Evolutionary conservation across 2,797 vertebrate species (phyloP), one percentile per base, ranked within the genome.

Genomic region (Todus mexicanus): DNA sequence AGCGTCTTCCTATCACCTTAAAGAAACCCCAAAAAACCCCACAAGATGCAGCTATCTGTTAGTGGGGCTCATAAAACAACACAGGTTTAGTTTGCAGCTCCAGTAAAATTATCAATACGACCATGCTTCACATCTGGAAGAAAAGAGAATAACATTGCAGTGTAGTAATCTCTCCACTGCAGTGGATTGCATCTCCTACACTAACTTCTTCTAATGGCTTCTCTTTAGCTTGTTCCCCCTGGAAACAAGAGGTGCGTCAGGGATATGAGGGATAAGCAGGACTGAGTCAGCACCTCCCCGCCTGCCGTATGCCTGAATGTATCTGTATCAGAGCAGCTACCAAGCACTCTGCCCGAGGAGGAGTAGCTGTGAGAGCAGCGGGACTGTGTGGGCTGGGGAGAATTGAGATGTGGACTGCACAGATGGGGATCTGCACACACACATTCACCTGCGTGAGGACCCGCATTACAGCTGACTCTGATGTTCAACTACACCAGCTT

Each of bases 261-360:
- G 21, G 48, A 50, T 2, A 26, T 1, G 5, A 73, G 17, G 29
- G n/a, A 38, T 66, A 81, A 77, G 82, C 54, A 35, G 74, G 9
- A 1, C 4, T 51, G 54, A 68, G 29, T 65, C 53, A n/a, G 42
- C 1, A 37, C 53, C 1, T 2, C 37, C 23, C 53, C n/a, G 51
- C 37, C 20, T 64, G 66, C 38, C 4, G 1, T 22, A 29, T 25
- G 19, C 2, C 6, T 9, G 42, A 33, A 8, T 16, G 29, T 15
- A 10, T 7, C 3, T 16, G 29, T 15, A 10, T 7, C 3, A 6
- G 38, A 50, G 31, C 33, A 56, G 25, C 6, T 16, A 3, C 40
- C 1, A 0, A 57, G 43, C 33, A 57, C 2, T 1, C 2, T 22
- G 33, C 2, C 12, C 1, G 2, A 2, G 11, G 20, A 27, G 60